Evolutionary conservation across 2,113 vertebrate genomes (phyloP).

Genomic region (Otocyon megalotis): DNA sequence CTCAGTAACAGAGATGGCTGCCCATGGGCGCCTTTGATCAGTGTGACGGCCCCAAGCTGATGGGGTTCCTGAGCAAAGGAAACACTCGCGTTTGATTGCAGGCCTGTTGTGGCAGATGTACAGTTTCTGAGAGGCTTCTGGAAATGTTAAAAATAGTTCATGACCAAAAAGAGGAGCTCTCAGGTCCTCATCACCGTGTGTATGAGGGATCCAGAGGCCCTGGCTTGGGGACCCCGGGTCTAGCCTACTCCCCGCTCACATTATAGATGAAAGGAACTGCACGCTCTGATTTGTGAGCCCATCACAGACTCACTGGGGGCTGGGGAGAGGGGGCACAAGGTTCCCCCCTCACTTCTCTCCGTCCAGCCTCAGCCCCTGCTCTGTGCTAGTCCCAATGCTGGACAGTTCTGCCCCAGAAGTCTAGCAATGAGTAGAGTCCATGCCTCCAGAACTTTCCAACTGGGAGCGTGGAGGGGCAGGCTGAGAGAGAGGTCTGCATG

Average conservation of each 20-base stretch:
- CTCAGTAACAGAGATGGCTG: conserved; percentile 4
- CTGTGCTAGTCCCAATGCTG: background rate
- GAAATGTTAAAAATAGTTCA: conserved; percentile 57
- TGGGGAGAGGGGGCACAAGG: background rate
- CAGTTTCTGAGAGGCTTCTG: conserved; percentile 10
- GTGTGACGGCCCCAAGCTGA: background rate
- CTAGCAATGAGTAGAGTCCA: background rate
- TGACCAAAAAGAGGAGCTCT: background rate
- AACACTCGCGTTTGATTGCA: background rate
- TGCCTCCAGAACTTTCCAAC: background rate
- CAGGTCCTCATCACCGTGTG: background rate
- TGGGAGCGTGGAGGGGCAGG: background rate
- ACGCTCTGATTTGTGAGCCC: background rate
- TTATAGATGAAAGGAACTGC: background rate
- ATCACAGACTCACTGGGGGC: background rate
- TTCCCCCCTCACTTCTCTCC: background rate
- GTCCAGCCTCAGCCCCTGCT: background rate
- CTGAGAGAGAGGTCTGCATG: background rate
- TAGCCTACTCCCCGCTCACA: background rate
- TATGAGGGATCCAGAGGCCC: background rate
- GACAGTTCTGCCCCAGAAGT: background rate
- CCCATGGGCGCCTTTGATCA: conserved; percentile 64
- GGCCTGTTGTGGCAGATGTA: background rate
- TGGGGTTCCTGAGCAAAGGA: background rate
- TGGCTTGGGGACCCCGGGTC: background rate